phyloP scores from a whole-genome alignment of 2,797 vertebrate genomes.

The Anabas testudineus region DNA sequence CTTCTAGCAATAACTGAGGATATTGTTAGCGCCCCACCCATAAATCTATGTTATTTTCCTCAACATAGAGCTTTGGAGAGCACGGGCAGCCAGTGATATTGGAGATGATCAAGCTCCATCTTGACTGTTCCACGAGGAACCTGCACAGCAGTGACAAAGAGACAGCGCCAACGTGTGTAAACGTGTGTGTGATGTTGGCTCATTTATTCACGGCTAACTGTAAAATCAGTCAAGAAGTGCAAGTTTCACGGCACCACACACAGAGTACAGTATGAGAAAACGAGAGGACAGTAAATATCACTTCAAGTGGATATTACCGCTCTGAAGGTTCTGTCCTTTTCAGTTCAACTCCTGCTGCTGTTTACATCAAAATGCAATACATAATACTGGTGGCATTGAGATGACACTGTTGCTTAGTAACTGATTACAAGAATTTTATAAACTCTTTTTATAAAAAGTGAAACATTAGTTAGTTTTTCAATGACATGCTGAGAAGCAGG shows the following conservation, averaged over 20 bases:
- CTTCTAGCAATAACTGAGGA: slow-evolving; percentile 66
- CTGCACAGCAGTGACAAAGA: slow-evolving; percentile 15
- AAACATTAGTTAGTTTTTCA: slow-evolving; percentile 1
- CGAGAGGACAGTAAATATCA: too few relatives aligned
- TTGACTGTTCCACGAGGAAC: slow-evolving; percentile 49
- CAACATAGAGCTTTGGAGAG: slow-evolving; percentile 55
- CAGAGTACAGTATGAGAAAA: neutral
- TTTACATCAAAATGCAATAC: too few relatives aligned
- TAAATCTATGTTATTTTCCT: slow-evolving; percentile 67
- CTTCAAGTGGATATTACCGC: too few relatives aligned
- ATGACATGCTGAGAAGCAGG: neutral
- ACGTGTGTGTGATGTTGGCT: slow-evolving; percentile 2
- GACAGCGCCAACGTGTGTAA: slow-evolving; percentile 15
- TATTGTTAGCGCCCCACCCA: slow-evolving; percentile 61
- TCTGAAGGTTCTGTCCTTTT: too few relatives aligned
- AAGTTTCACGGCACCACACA: too few relatives aligned
- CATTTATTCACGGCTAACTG: too few relatives aligned
- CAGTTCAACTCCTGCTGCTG: too few relatives aligned
- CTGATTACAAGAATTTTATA: neutral
- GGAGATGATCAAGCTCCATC: slow-evolving; percentile 62
- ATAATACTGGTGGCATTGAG: neutral
- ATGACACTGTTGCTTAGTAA: slow-evolving; percentile 14
- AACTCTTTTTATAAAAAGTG: neutral
- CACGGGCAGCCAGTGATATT: slow-evolving; percentile 42
- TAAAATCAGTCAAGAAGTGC: too few relatives aligned